A percentile compares a stretch with the other conserved stretches of the same genome.
Conservation (phyloP, 2,888 invertebrate genomes). For the Chloroclystis v-ata region DNA sequence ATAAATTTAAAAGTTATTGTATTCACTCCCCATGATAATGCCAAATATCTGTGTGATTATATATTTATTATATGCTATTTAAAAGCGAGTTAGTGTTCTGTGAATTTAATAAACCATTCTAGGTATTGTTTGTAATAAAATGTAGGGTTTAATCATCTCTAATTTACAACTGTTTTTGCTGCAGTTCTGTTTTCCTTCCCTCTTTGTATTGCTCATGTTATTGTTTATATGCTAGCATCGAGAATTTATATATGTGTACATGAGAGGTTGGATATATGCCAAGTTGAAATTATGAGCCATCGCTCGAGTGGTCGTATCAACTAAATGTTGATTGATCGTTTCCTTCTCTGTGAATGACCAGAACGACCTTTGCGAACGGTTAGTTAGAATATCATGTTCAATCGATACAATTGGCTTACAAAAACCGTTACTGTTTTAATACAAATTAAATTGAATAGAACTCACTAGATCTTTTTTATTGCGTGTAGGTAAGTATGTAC, state of each 20-base stretch:
- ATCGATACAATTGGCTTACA: constrained; percentile 24
- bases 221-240: constrained; percentile 12
- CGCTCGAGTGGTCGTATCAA: constrained; percentile 65
- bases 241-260: constrained; percentile 8
- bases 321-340: constrained; percentile 67
- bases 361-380: constrained; percentile 47
- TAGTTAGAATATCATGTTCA: constrained; percentile 40
- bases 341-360: constrained; percentile 54
- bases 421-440: not conserved
- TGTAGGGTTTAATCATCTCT: constrained; percentile 10
- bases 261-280: constrained; percentile 62
- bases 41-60: not conserved
- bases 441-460: too few relatives aligned
- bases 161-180: constrained; percentile 8
- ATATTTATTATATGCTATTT: too few relatives aligned
- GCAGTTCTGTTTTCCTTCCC: constrained; percentile 19
- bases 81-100: too few relatives aligned
- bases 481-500: too few relatives aligned
- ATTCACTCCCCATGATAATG: not conserved
- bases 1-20: constrained; percentile 28
- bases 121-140: constrained; percentile 9
- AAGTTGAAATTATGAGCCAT: constrained; percentile 61
- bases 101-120: not conserved
- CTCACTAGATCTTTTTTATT: not conserved
- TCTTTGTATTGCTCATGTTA: constrained; percentile 8